These are phyloP conservation scores for Clarias gariepinus DNA, from an alignment of 2,113 vertebrate species.

Conservation along the genomic window DNA sequence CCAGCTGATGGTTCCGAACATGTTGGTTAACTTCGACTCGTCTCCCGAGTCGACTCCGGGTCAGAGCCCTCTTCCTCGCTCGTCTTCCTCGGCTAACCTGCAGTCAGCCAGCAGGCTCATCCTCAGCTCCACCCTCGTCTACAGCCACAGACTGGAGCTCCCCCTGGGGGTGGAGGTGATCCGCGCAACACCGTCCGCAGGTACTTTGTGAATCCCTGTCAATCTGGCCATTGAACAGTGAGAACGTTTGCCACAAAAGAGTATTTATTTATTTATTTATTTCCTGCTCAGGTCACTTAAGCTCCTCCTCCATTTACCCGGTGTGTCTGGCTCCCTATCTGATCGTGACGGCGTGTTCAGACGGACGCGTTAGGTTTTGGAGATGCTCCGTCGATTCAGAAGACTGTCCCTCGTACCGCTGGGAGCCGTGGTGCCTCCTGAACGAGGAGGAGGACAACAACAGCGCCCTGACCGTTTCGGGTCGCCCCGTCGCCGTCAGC, in stretches of 20 bases:
- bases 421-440: constrained; percentile 93
- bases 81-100: constrained; percentile 92
- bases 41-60: constrained; percentile 84
- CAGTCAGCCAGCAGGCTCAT: constrained; percentile 98
- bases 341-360: constrained; percentile 95
- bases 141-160: constrained; percentile 87
- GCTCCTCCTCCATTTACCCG: constrained; percentile 97
- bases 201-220: constrained; percentile 61
- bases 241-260: too few species aligned
- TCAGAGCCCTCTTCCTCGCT: constrained; percentile 84
- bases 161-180: constrained; percentile 90
- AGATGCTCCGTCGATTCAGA: constrained; percentile 80
- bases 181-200: constrained; percentile 95
- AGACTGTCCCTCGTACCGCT: constrained; percentile 75
- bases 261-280: constrained; percentile 42
- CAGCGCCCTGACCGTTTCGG: constrained; percentile 86
- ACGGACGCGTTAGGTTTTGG: constrained; percentile 94
- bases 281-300: constrained; percentile 84
- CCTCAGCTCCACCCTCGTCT: constrained; percentile 91
- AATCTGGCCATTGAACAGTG: neutral
- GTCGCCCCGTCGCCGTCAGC: constrained; percentile 93
- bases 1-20: constrained; percentile 81
- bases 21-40: constrained; percentile 77
- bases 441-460: constrained; percentile 92
- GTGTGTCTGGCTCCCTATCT: constrained; percentile 97